These are phyloP conservation scores for Mustela nigripes DNA, from an alignment of 2,113 vertebrate genomes.

Conservation along the genomic window DNA sequence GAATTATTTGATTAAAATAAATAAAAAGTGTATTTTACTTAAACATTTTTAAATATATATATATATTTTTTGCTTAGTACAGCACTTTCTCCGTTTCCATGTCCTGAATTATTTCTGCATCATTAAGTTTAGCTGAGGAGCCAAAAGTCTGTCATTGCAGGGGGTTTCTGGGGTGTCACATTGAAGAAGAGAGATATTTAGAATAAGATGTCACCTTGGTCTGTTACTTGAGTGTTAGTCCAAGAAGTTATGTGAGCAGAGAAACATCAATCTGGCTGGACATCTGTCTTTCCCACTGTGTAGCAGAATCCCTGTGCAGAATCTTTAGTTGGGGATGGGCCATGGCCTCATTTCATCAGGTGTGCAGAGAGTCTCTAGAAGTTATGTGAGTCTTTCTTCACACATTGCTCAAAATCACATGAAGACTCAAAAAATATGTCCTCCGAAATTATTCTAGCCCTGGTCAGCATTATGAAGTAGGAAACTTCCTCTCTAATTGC, in stretches of 20 bases:
- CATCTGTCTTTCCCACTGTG: slow-evolving; percentile 79
- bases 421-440: background rate
- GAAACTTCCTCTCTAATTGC: background rate
- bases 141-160: slow-evolving; percentile 66
- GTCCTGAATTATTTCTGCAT: slow-evolving; percentile 34
- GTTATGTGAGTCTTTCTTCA: background rate
- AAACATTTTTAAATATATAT: background rate
- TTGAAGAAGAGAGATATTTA: slow-evolving; percentile 57
- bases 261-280: slow-evolving; percentile 52
- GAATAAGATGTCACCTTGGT: slow-evolving; percentile 73
- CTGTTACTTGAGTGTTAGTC: slow-evolving; percentile 75
- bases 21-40: slow-evolving; percentile 71
- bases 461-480: background rate
- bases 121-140: slow-evolving; percentile 66
- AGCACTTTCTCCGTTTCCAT: slow-evolving; percentile 64
- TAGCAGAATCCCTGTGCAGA: slow-evolving; percentile 62
- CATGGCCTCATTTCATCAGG: background rate
- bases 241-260: slow-evolving; percentile 77
- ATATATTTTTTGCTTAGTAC: slow-evolving; percentile 44
- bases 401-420: background rate
- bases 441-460: background rate
- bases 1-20: slow-evolving; percentile 75
- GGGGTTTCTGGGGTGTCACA: slow-evolving; percentile 60
- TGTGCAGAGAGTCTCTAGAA: slow-evolving; percentile 13
- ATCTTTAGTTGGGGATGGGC: slow-evolving; percentile 51